Conservation (phyloP, 2,888 invertebrate genomes). For the Protophormia terraenovae region DNA sequence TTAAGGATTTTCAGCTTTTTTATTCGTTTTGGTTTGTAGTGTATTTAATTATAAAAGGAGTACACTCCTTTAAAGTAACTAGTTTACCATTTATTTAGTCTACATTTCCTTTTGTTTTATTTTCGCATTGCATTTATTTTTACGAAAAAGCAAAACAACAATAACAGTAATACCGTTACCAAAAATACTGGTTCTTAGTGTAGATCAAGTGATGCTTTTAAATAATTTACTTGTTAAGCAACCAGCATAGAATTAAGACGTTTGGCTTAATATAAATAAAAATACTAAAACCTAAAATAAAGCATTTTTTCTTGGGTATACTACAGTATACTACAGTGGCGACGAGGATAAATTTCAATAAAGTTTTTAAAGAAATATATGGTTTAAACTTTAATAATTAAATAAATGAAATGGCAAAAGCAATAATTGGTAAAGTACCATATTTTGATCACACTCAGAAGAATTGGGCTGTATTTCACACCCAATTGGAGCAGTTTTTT, state of each 20-base stretch:
- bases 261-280: not conserved
- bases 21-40: too few species aligned
- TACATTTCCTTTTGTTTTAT: not conserved
- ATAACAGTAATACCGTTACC: not conserved
- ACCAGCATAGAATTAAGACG: not conserved
- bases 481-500: constrained; percentile 37
- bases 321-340: constrained; percentile 21
- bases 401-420: not conserved
- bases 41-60: too few species aligned
- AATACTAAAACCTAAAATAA: not conserved
- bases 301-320: too few species aligned
- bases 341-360: constrained; percentile 5
- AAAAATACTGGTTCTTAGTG: not conserved
- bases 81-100: too few species aligned
- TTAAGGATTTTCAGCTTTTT: too few species aligned
- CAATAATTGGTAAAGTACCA: constrained; percentile 29
- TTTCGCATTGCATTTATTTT: not conserved
- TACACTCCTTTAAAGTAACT: too few species aligned
- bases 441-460: constrained; percentile 45
- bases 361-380: not conserved
- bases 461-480: constrained; percentile 40
- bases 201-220: not conserved
- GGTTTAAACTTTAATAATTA: too few species aligned
- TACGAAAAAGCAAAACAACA: not conserved
- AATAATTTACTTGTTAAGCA: not conserved